Conservation (phyloP, 2,113 vertebrate genomes). For the Mobula birostris region DNA sequence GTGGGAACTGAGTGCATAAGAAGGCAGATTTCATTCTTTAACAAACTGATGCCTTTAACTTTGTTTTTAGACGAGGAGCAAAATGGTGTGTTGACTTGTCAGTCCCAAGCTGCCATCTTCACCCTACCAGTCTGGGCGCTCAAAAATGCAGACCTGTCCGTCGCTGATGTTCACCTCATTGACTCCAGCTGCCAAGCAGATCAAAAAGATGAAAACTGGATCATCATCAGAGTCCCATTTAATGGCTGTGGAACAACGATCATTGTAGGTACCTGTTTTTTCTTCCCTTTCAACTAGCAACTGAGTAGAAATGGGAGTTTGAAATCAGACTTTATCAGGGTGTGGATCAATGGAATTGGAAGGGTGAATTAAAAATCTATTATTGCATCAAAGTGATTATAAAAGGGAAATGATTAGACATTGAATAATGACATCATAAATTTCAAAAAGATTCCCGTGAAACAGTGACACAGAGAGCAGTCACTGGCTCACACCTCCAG, state of each 20-base stretch:
- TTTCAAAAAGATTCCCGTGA: not conserved
- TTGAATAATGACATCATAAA: not conserved
- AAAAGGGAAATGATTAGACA: not conserved
- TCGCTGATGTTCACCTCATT: not conserved
- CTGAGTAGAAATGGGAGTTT: too few relatives aligned
- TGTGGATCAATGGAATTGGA: too few relatives aligned
- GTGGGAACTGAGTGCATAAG: too few relatives aligned
- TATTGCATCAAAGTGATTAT: not conserved
- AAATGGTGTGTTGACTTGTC: not conserved
- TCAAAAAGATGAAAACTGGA: not conserved
- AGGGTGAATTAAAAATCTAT: not conserved
- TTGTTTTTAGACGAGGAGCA: not conserved
- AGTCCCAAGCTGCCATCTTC: not conserved
- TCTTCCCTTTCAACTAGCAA: too few relatives aligned
- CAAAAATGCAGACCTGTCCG: not conserved
- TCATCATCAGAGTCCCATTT: not conserved
- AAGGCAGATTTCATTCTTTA: too few relatives aligned
- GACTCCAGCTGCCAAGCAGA: not conserved
- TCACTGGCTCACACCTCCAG: too few relatives aligned
- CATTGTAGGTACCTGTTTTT: not conserved
- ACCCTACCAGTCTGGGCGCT: not conserved
- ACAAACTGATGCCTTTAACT: not conserved
- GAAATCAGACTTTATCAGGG: not conserved
- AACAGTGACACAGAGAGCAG: too few relatives aligned
- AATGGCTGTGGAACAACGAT: not conserved